Conservation (phyloP, 35 echinoderm and acorn worm genomes). For the Antedon bifida region DNA sequence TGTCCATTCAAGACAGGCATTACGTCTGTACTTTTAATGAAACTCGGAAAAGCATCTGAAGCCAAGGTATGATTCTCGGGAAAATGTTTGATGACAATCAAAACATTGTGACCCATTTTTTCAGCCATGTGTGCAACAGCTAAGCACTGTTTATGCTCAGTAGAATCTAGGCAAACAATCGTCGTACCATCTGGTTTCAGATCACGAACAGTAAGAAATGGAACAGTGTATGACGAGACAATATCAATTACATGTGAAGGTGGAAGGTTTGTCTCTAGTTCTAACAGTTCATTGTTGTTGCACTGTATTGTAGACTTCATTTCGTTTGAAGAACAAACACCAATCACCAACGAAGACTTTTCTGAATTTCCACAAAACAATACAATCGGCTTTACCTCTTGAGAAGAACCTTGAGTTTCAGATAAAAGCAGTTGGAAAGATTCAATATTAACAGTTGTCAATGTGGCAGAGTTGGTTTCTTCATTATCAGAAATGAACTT, state of each 20-base stretch:
- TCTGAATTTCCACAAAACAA: neutral
- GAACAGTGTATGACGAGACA: neutral
- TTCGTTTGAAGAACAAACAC: neutral
- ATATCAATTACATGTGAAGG: neutral
- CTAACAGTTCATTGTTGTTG: neutral
- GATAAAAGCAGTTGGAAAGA: no score
- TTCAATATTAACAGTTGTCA: neutral
- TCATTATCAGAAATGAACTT: neutral
- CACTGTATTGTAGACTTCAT: neutral
- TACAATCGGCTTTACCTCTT: neutral
- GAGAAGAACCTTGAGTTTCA: neutral
- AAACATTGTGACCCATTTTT: neutral
- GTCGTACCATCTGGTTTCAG: neutral
- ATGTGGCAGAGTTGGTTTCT: neutral
- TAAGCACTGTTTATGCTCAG: neutral
- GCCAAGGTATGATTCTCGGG: neutral
- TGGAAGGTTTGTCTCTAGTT: neutral
- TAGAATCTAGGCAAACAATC: neutral
- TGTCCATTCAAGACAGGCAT: neutral
- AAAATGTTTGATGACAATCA: neutral
- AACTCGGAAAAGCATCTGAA: neutral
- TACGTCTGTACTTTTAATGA: neutral
- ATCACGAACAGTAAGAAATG: neutral
- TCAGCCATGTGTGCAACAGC: neutral
- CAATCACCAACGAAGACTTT: neutral